Conservation (phyloP, 2,888 invertebrate species). For the Erebia palarica region DNA sequence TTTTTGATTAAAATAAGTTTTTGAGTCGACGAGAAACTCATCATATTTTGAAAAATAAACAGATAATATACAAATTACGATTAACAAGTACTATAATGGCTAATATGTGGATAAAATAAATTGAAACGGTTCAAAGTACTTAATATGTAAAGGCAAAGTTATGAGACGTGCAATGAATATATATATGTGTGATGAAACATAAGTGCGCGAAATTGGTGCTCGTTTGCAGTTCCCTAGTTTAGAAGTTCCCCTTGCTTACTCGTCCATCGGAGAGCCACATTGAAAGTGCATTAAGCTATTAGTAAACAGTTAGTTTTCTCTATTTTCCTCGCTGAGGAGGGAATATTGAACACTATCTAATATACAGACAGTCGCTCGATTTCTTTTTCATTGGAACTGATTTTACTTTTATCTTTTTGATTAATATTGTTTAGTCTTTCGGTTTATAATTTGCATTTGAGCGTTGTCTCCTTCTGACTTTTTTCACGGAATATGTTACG, state of each 20-base stretch:
- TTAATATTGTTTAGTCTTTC: no score
- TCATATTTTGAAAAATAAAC: no score
- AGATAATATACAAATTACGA: neutral
- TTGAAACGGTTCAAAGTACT: constrained; percentile 17
- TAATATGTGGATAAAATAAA: constrained; percentile 18
- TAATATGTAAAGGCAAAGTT: constrained; percentile 18
- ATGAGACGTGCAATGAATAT: constrained; percentile 26
- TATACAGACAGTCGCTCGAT: no score
- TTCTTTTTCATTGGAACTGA: no score
- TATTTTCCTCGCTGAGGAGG: constrained; percentile 43
- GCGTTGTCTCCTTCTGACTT: no score
- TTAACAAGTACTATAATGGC: constrained; percentile 24
- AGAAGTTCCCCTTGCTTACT: constrained; percentile 49
- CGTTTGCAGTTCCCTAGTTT: constrained; percentile 40
- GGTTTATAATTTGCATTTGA: no score
- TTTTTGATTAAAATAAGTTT: no score
- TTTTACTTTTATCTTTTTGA: no score
- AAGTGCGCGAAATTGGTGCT: constrained; percentile 32
- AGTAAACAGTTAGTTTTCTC: constrained; percentile 65
- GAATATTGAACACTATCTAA: constrained; percentile 26
- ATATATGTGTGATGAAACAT: constrained; percentile 14
- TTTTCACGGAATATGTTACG: no score
- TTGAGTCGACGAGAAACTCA: no score
- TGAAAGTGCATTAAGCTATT: constrained; percentile 74
- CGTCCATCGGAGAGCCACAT: constrained; percentile 57